phyloP scores from a whole-genome alignment of 2,888 invertebrate species.

The Hemaris fuciformis region DNA sequence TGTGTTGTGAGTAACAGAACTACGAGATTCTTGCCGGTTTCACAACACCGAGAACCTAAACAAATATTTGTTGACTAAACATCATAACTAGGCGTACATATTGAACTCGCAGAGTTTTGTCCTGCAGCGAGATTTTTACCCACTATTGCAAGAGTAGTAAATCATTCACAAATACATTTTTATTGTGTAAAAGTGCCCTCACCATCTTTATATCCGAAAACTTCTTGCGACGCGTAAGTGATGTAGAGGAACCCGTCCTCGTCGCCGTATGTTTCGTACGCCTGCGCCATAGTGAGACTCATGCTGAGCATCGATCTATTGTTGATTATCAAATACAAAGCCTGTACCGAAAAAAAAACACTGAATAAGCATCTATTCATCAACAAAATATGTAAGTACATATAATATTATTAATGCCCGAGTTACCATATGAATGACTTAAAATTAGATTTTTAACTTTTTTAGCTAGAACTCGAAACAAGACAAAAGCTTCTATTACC shows the following conservation, averaged over 20 bases:
- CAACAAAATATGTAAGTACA: background rate
- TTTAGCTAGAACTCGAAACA: background rate
- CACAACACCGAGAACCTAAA: no score
- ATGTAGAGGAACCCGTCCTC: slow-evolving; percentile 94
- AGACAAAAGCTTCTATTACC: no score
- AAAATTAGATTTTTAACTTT: no score
- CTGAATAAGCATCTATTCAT: background rate
- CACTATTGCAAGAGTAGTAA: no score
- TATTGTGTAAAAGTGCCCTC: slow-evolving; percentile 26
- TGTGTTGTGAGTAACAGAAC: no score
- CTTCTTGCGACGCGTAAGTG: slow-evolving; percentile 94
- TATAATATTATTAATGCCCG: background rate
- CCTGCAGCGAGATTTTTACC: no score
- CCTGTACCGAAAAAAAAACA: slow-evolving; percentile 70
- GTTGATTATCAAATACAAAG: slow-evolving; percentile 91
- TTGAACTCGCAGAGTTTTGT: no score
- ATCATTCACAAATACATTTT: no score
- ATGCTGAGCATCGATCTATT: slow-evolving; percentile 91
- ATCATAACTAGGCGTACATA: no score
- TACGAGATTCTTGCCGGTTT: no score
- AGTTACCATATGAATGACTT: no score
- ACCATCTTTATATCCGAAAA: slow-evolving; percentile 86
- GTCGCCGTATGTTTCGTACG: slow-evolving; percentile 88
- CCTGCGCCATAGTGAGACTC: slow-evolving; percentile 90
- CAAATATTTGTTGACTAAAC: no score